Evolutionary conservation across 2,888 invertebrate species (phyloP).

Genomic region (Zele albiditarsus): DNA sequence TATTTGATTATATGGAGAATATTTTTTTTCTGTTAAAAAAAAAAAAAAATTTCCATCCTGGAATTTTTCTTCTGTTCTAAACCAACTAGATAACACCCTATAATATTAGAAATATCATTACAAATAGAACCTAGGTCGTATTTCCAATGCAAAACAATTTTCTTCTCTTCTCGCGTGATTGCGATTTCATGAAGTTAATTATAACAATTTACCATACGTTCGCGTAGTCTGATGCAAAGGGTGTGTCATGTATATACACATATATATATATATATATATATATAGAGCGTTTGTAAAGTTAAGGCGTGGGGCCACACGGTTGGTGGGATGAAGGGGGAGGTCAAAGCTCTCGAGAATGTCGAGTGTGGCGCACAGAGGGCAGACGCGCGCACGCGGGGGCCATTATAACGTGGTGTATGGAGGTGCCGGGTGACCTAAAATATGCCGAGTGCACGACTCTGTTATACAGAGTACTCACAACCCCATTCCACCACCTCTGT

Average conservation of each 20-base stretch:
- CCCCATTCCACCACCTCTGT: constrained; percentile 26
- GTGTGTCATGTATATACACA: not conserved
- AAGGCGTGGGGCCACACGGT: not conserved
- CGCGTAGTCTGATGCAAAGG: not conserved
- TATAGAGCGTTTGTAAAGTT: not conserved
- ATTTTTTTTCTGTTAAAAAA: too few species aligned
- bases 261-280: not conserved
- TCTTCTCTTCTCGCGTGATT: too few species aligned
- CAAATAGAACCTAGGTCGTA: too few species aligned
- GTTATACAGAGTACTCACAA: constrained; percentile 46
- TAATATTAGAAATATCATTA: too few species aligned
- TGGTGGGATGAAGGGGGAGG: not conserved
- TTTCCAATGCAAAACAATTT: too few species aligned
- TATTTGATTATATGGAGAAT: too few species aligned
- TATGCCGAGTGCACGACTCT: constrained; percentile 57
- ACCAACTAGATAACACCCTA: too few species aligned
- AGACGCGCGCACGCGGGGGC: constrained; percentile 30
- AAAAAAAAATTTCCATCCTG: too few species aligned
- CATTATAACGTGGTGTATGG: constrained; percentile 49
- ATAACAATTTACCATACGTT: too few species aligned
- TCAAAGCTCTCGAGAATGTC: constrained; percentile 37
- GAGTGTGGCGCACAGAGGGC: constrained; percentile 16
- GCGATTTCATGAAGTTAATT: too few species aligned
- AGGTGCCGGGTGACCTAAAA: constrained; percentile 60
- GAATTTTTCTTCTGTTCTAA: too few species aligned